Evolutionary conservation across 2,888 invertebrate species (phyloP).

Genomic region (Pemphredon lugubris): DNA sequence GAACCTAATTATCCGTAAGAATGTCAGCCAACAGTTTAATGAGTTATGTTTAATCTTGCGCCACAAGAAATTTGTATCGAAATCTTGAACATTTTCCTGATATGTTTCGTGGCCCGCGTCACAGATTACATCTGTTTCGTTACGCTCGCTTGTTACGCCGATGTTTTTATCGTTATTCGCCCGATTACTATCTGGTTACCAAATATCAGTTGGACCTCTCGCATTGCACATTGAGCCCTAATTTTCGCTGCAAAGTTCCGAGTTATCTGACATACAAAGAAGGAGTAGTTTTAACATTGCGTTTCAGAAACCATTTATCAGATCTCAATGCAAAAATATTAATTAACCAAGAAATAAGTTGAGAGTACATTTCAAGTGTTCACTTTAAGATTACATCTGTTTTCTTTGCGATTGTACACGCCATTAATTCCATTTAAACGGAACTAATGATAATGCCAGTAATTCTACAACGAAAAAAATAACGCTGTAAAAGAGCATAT

Average conservation of each 20-base stretch:
- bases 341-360: too few relatives aligned
- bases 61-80: constrained; percentile 66
- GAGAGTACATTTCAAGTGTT: too few relatives aligned
- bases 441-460: too few relatives aligned
- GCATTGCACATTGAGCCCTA: neutral
- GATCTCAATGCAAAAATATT: neutral
- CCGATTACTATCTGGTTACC: constrained; percentile 2
- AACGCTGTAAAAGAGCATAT: too few relatives aligned
- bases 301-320: neutral
- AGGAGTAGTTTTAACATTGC: too few relatives aligned
- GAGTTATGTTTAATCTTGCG: constrained; percentile 47
- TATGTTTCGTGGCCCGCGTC: constrained; percentile 36
- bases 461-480: too few relatives aligned
- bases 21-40: neutral
- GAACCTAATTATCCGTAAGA: neutral
- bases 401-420: too few relatives aligned
- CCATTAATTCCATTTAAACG: too few relatives aligned
- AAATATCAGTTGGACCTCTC: neutral
- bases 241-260: too few relatives aligned
- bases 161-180: constrained; percentile 27
- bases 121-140: constrained; percentile 57
- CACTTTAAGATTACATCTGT: too few relatives aligned
- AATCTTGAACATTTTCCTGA: constrained; percentile 59
- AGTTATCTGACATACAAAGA: too few relatives aligned
- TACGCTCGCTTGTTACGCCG: constrained; percentile 56